Evolutionary conservation across 2,113 vertebrate species (phyloP).

Genomic region (Solenodon paradoxus): DNA sequence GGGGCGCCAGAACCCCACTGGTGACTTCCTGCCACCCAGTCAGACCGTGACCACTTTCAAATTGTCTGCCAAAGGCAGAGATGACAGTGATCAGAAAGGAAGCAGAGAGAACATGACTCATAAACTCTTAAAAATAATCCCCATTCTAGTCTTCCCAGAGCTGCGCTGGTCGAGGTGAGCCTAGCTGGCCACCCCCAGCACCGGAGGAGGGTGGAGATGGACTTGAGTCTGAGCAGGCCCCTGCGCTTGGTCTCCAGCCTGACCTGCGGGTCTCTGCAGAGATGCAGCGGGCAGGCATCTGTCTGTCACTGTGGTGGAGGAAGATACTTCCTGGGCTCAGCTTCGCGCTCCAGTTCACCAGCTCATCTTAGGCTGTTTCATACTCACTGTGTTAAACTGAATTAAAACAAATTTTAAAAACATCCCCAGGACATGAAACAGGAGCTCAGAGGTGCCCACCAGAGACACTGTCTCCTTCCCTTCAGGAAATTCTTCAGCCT

Average conservation of each 20-base stretch:
- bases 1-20: conserved; percentile 48
- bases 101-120: not conserved
- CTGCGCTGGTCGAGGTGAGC: not conserved
- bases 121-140: not conserved
- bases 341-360: not conserved
- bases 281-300: not conserved
- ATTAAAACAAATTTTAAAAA: not conserved
- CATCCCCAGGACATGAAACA: not conserved
- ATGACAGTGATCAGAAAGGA: not conserved
- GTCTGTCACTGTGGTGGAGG: not conserved
- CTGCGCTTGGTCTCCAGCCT: too few species aligned
- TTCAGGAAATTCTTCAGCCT: not conserved
- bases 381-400: not conserved
- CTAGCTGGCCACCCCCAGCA: not conserved
- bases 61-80: not conserved
- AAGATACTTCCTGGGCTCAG: not conserved
- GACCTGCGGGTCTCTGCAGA: not conserved
- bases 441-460: not conserved
- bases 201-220: rapidly evolving
- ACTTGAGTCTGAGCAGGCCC: not conserved
- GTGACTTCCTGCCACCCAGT: not conserved
- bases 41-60: not conserved
- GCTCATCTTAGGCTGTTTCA: not conserved
- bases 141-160: not conserved
- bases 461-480: not conserved